Base-by-base conservation (phyloP, 2,888 invertebrate species). In the Chrysina gloriosa region DNA sequence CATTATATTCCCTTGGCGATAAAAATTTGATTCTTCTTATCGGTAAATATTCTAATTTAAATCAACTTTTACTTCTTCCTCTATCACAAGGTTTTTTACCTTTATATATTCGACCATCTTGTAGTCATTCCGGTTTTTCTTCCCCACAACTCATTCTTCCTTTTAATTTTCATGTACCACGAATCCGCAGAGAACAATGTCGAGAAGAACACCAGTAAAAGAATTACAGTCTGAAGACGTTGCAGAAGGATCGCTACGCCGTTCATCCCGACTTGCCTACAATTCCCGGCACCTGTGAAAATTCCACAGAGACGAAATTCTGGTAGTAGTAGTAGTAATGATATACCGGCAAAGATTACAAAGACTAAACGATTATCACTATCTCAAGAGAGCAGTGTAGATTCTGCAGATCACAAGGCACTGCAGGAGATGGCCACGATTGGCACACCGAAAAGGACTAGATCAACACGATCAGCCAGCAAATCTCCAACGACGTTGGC, bases 401-500 rank as follows among this genome's bases (percentile, higher is more conserved):
- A 14, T 1, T 54, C 48, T 29, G 23, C 19, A 14, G 69, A 50
- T 14, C 42, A 34, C 14, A 68, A 63, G 45, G 11, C n/a, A 14
- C 50, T 34, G 6, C 27, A 52, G 21, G 25, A 29, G 25, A 27
- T 50, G 14, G 64, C 47, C 14, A 31, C 11, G 19, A n/a, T 23
- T 11, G 25, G 25, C 16, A 39, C 36, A n/a, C 50, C 50, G 1
- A 64, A 23, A n/a, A 64, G 34, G 11, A 50, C 36, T 27, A 29
- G 50, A 11, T 25, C 14, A 19, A 65, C 65, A 31, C 70, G 70
- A 54, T 61, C 65, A 6, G 64, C 56, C 4, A 70, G 68, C 50
- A 73, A 72, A 36, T 72, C 73, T 11, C 72, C 73, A 6, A 67
- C 70, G 36, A 16, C 69, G 9, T 45, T 36, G 19, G 39, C 31